phyloP scores from a whole-genome alignment of 1,140 invertebrate genomes.

The Diorhabda carinulata region DNA sequence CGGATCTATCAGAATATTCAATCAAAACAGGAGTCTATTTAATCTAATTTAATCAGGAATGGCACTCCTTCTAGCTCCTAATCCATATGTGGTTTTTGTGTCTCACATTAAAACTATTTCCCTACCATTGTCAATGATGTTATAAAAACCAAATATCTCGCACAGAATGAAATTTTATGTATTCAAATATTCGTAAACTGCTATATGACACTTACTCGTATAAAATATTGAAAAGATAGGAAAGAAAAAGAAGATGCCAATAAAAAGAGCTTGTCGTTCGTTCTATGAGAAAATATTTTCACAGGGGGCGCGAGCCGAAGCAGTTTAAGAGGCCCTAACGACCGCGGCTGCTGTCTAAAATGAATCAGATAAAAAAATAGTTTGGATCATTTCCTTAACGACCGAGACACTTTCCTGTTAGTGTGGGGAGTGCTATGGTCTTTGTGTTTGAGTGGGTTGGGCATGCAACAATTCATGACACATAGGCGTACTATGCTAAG shows the following conservation, averaged over 20 bases:
- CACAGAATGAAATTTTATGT: too few relatives aligned
- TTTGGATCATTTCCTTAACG: slow-evolving; percentile 2
- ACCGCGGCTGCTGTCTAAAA: not conserved
- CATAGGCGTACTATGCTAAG: not conserved
- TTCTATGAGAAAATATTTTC: not conserved
- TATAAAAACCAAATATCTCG: too few relatives aligned
- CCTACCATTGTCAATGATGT: too few relatives aligned
- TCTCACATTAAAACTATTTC: too few relatives aligned
- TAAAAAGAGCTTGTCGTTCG: not conserved
- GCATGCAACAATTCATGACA: not conserved
- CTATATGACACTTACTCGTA: too few relatives aligned
- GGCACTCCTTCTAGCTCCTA: too few relatives aligned
- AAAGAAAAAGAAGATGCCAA: not conserved
- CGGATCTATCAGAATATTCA: too few relatives aligned
- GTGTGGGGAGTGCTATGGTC: not conserved
- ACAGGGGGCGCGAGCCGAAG: not conserved
- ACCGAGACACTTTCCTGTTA: not conserved
- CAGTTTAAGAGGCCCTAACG: not conserved
- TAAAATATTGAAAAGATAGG: too few relatives aligned
- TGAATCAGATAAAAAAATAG: slow-evolving; percentile 3
- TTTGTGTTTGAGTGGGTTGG: not conserved
- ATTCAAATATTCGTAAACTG: too few relatives aligned
- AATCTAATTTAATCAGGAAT: too few relatives aligned
- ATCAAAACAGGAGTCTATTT: too few relatives aligned
- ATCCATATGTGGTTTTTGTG: too few relatives aligned